Conservation (phyloP, 2,113 vertebrate species). For the Syrmaticus mikado region DNA sequence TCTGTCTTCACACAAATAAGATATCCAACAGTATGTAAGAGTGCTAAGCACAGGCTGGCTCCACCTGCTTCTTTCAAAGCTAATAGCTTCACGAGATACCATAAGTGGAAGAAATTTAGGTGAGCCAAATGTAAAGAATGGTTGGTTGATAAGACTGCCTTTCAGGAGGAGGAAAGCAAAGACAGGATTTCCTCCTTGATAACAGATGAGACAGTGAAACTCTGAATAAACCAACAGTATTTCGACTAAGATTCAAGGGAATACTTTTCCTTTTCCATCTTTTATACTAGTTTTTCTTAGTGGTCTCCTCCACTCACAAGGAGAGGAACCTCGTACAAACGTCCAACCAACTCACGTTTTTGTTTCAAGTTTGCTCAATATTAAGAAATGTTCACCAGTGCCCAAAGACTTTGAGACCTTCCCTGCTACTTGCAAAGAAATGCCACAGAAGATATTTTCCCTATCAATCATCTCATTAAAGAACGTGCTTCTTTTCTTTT, state of each 20-base stretch:
- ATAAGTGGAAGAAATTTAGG: slow-evolving; percentile 33
- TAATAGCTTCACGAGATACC: background rate
- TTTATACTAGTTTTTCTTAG: background rate
- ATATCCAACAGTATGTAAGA: background rate
- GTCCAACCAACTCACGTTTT: background rate
- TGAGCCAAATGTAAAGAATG: background rate
- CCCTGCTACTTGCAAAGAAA: background rate
- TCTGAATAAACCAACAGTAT: background rate
- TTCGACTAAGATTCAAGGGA: background rate
- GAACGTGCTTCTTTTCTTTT: background rate
- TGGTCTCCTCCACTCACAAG: background rate
- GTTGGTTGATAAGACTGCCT: slow-evolving; percentile 29
- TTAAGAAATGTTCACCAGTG: background rate
- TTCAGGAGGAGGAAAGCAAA: slow-evolving; percentile 35
- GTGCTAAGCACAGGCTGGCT: background rate
- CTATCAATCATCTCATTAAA: background rate
- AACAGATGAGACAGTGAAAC: slow-evolving; percentile 11
- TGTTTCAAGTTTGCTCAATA: background rate
- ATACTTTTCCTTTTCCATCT: background rate
- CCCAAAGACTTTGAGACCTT: background rate
- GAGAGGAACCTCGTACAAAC: background rate
- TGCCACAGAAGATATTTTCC: background rate
- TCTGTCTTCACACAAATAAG: background rate
- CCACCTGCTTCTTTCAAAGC: background rate
- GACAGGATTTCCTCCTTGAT: slow-evolving; percentile 54